Evolutionary conservation across 2,113 vertebrate genomes (phyloP), one percentile per base, ranked within the genome.

Genomic region (Nyctibius bracteatus): DNA sequence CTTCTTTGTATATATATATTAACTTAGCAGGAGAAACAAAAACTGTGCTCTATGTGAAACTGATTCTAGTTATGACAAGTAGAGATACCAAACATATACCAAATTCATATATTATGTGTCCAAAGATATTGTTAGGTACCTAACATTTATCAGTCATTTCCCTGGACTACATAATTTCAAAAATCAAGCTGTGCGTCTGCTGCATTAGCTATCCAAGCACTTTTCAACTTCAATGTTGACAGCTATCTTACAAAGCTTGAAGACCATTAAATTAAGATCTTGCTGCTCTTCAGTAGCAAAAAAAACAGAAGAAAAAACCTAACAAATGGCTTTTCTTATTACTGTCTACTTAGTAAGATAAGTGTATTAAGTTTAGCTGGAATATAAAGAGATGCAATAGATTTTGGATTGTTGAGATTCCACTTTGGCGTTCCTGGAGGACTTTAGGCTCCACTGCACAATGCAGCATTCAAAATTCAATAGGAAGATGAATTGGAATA

Each of bases 401-500:
- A 81, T 86, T 77, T 67, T 78, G 25, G 25, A 44, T 23, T 66
- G 49, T 49, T 62, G 49, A n/a, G n/a, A 73, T 70, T 83, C 18
- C 31, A 54, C n/a, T 88, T 8, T 16, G 21, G 55, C 0, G 0
- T 25, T 93, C 17, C 44, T 61, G 25, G 16, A 81, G 35, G 18
- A 90, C 71, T 54, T 75, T 8, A 82, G 52, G 58, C 33, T 78
- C 6, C 27, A 46, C 47, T 74, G 63, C 43, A 75, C 43, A 85
- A 82, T 13, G 27, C 24, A 52, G 31, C 44, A 65, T 77, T 82
- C 44, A 79, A 77, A 90, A 90, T 67, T 81, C 70, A 88, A 72
- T 1, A 89, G n/a, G 30, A 90, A 80, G 49, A 83, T 68, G 19
- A 92, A 81, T 0, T 55, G 6, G 30, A 95, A 1, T 44, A 90